Evolutionary conservation across 2,113 vertebrate species (phyloP), one percentile per base, ranked within the genome.

Genomic region (Tympanuchus pallidicinctus): DNA sequence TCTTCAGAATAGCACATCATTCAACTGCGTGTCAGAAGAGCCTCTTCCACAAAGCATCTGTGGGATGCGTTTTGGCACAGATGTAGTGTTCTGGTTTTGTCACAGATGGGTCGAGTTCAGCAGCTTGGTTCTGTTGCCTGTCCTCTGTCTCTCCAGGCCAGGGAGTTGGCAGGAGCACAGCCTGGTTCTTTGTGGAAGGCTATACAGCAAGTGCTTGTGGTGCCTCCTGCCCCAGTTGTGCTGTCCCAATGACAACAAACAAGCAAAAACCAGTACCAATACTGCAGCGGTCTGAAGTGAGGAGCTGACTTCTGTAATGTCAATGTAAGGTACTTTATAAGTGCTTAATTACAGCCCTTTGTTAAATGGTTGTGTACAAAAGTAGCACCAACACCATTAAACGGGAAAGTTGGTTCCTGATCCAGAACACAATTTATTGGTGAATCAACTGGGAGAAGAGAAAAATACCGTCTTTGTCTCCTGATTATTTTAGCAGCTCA

Each of bases 271-370:
- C 22, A 12, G 21, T 3, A 1, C 27, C 67, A 36, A 38, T 47
- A 12, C 42, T 17, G 2, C 7, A 1, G 7, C 56, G 50, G 19
- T 88, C 87, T 70, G 52, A 81, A 67, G 59, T 71, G 82, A 70
- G 65, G 45, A 47, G 28, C 54, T 88, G 85, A 82, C 56, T 13
- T 77, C 76, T 63, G 56, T 83, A 42, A 57, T 52, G n/a, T 40
- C 67, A 73, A 17, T 78, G 63, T 61, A 54, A 85, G 57, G 47
- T 89, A 11, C 81, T 91, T 81, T 83, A 86, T 61, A 70, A 74
- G 61, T 48, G 25, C 48, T 67, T 78, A 56, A 69, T 79, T 79
- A 9, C 63, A 79, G 47, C 28, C 43, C 27, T 89, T 86, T 60
- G 19, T 78, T 83, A 60, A 78, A 32, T 1, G 20, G 60, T 10